A percentile compares a stretch with the other conserved stretches of the same genome.
Conservation (phyloP, 2,113 vertebrate genomes). For the Fregata magnificens region DNA sequence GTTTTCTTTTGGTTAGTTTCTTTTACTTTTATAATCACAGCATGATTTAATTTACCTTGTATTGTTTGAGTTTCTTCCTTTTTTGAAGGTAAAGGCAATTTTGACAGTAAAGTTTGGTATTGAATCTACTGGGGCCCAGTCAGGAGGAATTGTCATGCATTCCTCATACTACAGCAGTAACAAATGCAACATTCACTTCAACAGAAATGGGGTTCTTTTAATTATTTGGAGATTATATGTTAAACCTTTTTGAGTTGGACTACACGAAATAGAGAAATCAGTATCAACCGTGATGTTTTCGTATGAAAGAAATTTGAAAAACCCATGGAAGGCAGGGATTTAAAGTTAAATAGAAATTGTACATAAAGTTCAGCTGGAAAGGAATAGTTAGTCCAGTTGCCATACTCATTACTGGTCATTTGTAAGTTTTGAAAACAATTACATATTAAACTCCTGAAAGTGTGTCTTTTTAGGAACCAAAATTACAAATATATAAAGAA, state of each 20-base stretch:
- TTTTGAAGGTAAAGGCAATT: not conserved
- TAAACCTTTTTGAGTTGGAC: not conserved
- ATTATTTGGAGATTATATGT: not conserved
- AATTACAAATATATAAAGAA: not conserved
- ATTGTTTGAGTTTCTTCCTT: not conserved
- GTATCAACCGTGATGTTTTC: not conserved
- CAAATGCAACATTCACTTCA: not conserved
- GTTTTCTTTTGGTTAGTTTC: not conserved
- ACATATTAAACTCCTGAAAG: not conserved
- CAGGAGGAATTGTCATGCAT: not conserved
- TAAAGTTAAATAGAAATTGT: not conserved
- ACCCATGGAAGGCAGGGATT: not conserved
- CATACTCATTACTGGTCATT: not conserved
- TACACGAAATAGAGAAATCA: not conserved
- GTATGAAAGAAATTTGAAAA: not conserved
- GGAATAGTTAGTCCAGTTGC: not conserved
- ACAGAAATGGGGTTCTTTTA: not conserved
- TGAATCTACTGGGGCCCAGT: not conserved
- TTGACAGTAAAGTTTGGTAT: not conserved
- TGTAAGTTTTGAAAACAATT: not conserved
- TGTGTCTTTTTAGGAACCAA: not conserved
- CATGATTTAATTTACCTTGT: not conserved
- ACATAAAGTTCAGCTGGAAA: not conserved
- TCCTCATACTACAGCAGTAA: not conserved
- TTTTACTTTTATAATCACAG: not conserved